Conservation (phyloP, 2,113 vertebrate genomes). For the Myotis yumanensis region DNA sequence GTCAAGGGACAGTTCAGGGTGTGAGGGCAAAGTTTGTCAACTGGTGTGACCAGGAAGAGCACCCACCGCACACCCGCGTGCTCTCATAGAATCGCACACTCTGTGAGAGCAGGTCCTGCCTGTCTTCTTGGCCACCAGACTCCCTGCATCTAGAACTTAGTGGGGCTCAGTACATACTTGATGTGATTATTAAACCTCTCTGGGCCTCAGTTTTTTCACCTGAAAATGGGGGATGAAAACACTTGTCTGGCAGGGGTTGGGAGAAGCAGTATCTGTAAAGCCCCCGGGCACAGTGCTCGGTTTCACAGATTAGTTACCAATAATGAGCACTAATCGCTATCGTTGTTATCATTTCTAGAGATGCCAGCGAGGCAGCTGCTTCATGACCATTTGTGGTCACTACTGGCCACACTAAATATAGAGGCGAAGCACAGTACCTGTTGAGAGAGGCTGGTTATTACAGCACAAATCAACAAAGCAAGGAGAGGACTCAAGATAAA, state of each 20-base stretch:
- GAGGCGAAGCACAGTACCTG: background rate
- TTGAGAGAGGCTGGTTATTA: background rate
- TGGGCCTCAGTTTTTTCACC: background rate
- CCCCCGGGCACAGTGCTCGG: background rate
- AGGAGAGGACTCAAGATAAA: conserved; percentile 7
- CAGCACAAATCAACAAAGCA: background rate
- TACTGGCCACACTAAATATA: conserved; percentile 40
- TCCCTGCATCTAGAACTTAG: background rate
- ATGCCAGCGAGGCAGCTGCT: background rate
- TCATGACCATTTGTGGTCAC: conserved; percentile 45
- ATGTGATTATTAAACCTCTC: background rate
- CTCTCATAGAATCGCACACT: background rate
- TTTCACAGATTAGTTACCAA: background rate
- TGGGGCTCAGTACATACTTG: background rate
- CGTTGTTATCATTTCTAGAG: background rate
- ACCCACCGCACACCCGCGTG: no score
- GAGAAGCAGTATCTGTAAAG: background rate
- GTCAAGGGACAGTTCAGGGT: background rate
- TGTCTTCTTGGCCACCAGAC: background rate
- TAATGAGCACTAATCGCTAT: background rate
- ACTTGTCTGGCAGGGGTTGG: background rate
- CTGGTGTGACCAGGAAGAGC: background rate
- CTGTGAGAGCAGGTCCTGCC: background rate
- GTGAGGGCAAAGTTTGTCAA: background rate
- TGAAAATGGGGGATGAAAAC: background rate